A percentile compares a stretch with the other conserved stretches of the same genome.
Evolutionary conservation across 2,888 invertebrate species (phyloP).

Genomic region (Baronia brevicornis): DNA sequence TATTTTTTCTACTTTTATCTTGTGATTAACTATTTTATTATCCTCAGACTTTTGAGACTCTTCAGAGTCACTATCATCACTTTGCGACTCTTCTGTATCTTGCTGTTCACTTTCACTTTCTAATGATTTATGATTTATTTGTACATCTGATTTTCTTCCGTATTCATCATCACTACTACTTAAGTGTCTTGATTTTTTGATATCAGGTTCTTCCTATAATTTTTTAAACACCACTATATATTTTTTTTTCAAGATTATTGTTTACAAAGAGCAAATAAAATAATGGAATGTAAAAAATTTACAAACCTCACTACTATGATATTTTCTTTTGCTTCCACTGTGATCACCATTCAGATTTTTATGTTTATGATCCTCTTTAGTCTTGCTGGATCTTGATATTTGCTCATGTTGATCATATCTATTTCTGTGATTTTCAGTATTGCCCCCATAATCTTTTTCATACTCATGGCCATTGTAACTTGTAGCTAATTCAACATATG

Average conservation of each 20-base stretch:
- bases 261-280: conserved; percentile 1
- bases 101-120: conserved; percentile 28
- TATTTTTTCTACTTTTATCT: conserved; percentile 41
- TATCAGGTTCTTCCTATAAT: conserved; percentile 50
- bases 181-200: conserved; percentile 44
- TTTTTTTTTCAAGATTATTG: not conserved
- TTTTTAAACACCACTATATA: conserved; percentile 31
- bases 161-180: conserved; percentile 43
- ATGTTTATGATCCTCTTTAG: conserved; percentile 25
- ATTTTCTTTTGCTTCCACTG: conserved; percentile 48
- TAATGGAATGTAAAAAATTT: conserved; percentile 10
- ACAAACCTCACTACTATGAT: conserved; percentile 61
- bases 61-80: conserved; percentile 37
- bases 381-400: conserved; percentile 18
- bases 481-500: conserved; percentile 35
- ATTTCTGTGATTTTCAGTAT: conserved; percentile 32
- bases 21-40: conserved; percentile 36
- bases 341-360: conserved; percentile 48
- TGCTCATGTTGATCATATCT: conserved; percentile 33
- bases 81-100: conserved; percentile 22
- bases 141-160: conserved; percentile 31
- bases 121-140: conserved; percentile 37
- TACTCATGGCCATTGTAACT: conserved; percentile 52
- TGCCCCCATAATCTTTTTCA: conserved; percentile 54
- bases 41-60: conserved; percentile 46